A percentile compares a stretch with the other conserved stretches of the same genome.
Conservation (phyloP, 2,888 invertebrate genomes). For the Trimorus sp. region DNA sequence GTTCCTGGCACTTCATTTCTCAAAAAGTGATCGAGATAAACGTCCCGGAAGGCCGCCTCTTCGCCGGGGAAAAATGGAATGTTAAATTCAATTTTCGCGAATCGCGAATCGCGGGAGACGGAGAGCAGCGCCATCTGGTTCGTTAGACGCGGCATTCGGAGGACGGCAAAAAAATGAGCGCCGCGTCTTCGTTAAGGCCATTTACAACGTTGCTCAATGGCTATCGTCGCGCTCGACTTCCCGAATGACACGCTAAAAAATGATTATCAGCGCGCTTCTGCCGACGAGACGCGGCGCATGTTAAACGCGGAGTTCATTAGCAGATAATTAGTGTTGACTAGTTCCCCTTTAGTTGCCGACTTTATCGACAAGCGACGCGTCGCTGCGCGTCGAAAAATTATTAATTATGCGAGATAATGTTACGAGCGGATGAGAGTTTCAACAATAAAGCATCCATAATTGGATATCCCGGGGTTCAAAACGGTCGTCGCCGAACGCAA, state of each 20-base stretch:
- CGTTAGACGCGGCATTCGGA: too few relatives aligned
- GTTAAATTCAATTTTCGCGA: too few relatives aligned
- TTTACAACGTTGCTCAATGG: background rate
- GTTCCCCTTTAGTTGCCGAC: slow-evolving; percentile 25
- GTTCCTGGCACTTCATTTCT: too few relatives aligned
- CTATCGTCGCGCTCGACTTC: slow-evolving; percentile 2
- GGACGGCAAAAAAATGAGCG: background rate
- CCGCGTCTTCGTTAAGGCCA: too few relatives aligned
- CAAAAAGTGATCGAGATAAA: too few relatives aligned
- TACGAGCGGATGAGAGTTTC: slow-evolving; percentile 14
- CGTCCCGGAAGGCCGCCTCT: too few relatives aligned
- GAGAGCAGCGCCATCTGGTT: too few relatives aligned
- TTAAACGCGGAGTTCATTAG: slow-evolving; percentile 37
- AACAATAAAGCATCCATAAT: background rate
- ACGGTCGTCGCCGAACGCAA: background rate
- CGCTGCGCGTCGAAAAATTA: slow-evolving; percentile 15
- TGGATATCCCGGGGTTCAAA: slow-evolving; percentile 1
- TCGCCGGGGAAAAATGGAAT: too few relatives aligned
- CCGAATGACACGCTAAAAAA: slow-evolving; percentile 23
- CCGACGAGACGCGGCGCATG: slow-evolving; percentile 8
- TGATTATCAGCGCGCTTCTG: slow-evolving; percentile 23
- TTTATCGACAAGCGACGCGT: slow-evolving; percentile 16
- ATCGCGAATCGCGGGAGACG: too few relatives aligned
- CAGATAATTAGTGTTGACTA: slow-evolving; percentile 41
- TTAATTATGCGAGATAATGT: slow-evolving; percentile 20